Percentiles rank a stretch among this genome's conserved stretches.
Evolutionary conservation across 2,113 vertebrate species (phyloP).

Genomic region (Vidua chalybeata): DNA sequence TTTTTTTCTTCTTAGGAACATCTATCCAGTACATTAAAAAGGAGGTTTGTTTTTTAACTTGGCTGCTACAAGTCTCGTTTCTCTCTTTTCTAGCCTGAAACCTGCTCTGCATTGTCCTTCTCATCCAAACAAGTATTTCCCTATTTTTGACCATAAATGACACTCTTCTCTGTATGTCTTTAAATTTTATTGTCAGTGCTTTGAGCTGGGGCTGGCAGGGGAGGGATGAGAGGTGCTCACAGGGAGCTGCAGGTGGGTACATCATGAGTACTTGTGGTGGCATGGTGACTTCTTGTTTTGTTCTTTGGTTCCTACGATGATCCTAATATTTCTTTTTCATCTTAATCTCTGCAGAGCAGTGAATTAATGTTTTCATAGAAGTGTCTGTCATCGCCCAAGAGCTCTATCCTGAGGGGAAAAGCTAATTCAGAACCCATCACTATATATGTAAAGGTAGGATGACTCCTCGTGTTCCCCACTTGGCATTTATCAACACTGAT

Average conservation of each 20-base stretch:
- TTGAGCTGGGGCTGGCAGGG: not conserved
- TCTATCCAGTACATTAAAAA: not conserved
- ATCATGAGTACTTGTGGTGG: not conserved
- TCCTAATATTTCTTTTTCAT: constrained; percentile 44
- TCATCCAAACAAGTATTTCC: not conserved
- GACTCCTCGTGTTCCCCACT: not conserved
- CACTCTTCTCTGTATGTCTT: not conserved
- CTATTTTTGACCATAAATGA: not conserved
- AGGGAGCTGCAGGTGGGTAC: not conserved
- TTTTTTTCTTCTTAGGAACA: not conserved
- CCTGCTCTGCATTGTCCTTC: not conserved
- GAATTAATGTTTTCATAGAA: constrained; percentile 58
- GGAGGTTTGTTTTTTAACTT: not conserved
- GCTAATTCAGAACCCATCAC: constrained; percentile 40
- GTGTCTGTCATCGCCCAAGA: constrained; percentile 23
- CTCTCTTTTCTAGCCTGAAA: not conserved
- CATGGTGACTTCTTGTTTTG: constrained; percentile 29
- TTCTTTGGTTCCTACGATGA: constrained; percentile 4
- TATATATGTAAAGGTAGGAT: constrained; percentile 13
- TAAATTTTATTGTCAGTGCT: not conserved
- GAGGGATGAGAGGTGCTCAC: not conserved
- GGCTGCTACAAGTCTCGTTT: not conserved
- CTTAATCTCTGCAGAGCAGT: constrained; percentile 39
- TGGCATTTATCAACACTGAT: not conserved
- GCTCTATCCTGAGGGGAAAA: constrained; percentile 44